Base-by-base conservation (phyloP, 1,140 invertebrate species). In the Camponotus floridanus region DNA sequence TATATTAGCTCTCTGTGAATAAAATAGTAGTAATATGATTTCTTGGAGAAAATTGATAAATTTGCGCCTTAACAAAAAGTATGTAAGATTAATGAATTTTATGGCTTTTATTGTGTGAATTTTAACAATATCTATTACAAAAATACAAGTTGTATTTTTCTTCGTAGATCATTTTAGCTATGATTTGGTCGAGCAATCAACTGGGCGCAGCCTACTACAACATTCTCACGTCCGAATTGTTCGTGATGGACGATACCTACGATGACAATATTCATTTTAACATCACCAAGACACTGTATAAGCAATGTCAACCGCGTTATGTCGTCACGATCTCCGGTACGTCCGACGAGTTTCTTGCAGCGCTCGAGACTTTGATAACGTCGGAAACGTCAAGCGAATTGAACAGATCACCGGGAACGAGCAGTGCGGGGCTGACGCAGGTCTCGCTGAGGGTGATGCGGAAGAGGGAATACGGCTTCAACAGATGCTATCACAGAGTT, bases 221-320 rank as follows among this genome's bases (percentile, higher is more conserved):
- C 88, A 92, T 96, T n/a, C 94, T 96, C 68, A 97, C 96, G 0
- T 96, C 95, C 33, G 96, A 97, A 94, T 95, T 97, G 85, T 92
- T 90, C 81, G 86, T 93, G 9, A 92, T 94, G 90, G 93, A 95
- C 74, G 93, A 95, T 39, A 92, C 94, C 64, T 91, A 91, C 73
- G 92, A 94, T 57, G 88, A 92, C 48, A 76, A 86, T 18, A 87
- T 90, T 61, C 89, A 89, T 85, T 92, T 92, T 26, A 86, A 86
- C n/a, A 81, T 97, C 39, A 95, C 97, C 18, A 94, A 94, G 59
- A 95, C 95, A 64, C 92, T 98, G 42, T 96, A 96, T 84, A 94
- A 95, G 61, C 97, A 98, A 94, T 95, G 97, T 21, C 92, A 96
- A 26, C 97, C 97, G 4, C 95, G 95, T 90, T 96, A 96, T 92